phyloP scores from a whole-genome alignment of 2,888 invertebrate species.

The Ernsta delagoae region DNA sequence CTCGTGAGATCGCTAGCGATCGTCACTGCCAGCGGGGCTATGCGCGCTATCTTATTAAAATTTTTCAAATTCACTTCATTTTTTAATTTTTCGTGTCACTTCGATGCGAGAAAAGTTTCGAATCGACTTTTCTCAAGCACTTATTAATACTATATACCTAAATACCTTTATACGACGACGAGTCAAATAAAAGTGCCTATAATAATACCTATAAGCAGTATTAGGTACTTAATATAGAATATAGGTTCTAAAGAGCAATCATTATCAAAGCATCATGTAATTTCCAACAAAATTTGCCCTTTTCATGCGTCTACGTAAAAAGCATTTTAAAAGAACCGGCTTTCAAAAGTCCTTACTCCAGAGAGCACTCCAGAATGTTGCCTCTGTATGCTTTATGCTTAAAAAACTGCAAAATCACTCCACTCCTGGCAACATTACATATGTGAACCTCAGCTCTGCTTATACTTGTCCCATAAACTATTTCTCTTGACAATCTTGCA shows the following conservation, averaged over 20 bases:
- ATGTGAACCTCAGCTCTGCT: neutral
- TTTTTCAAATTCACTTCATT: too few species aligned
- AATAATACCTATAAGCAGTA: too few species aligned
- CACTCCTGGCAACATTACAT: neutral
- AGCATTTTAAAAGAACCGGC: neutral
- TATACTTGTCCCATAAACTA: slow-evolving; percentile 4
- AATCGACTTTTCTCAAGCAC: too few species aligned
- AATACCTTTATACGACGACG: too few species aligned
- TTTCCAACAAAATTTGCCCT: neutral
- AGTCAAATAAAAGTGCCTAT: too few species aligned
- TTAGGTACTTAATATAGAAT: too few species aligned
- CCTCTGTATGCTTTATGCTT: neutral
- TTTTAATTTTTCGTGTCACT: too few species aligned
- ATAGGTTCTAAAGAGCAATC: neutral
- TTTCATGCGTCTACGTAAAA: neutral
- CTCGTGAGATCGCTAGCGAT: too few species aligned
- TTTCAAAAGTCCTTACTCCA: neutral
- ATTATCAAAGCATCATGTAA: neutral
- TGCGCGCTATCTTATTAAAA: too few species aligned
- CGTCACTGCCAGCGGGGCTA: too few species aligned
- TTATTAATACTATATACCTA: too few species aligned
- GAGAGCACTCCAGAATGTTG: neutral
- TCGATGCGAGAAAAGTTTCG: too few species aligned
- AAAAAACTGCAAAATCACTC: slow-evolving; percentile 10
- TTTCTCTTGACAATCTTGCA: neutral